Percentiles rank a stretch among this genome's conserved stretches.
These are phyloP conservation scores for Babyrousa celebensis DNA, from an alignment of 2,797 vertebrate species.

Conservation along the genomic window DNA sequence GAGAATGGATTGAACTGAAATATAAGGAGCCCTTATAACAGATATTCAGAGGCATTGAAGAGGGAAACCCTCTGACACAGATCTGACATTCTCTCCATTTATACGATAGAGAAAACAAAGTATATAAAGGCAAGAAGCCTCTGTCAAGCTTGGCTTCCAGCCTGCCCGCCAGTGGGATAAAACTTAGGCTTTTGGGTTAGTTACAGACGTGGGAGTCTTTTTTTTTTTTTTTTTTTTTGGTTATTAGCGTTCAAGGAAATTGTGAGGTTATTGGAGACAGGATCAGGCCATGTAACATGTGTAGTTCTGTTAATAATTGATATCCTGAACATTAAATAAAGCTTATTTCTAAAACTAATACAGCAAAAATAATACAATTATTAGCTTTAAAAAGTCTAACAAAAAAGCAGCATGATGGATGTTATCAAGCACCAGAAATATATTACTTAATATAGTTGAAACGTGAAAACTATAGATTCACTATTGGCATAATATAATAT, in stretches of 20 bases:
- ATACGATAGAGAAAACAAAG: conserved; percentile 80
- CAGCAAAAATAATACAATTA: background rate
- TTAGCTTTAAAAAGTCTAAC: background rate
- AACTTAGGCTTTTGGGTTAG: conserved; percentile 55
- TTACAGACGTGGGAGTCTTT: background rate
- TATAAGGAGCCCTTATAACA: conserved; percentile 66
- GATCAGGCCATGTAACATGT: background rate
- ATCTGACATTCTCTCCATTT: conserved; percentile 78
- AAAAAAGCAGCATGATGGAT: background rate
- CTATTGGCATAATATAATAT: background rate
- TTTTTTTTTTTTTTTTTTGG: background rate
- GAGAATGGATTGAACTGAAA: conserved; percentile 83
- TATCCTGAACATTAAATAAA: conserved; percentile 61
- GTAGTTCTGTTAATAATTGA: conserved; percentile 51
- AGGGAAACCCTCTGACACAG: conserved; percentile 76
- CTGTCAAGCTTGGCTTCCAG: conserved; percentile 60
- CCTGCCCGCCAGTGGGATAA: conserved; percentile 41
- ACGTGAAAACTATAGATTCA: conserved; percentile 2
- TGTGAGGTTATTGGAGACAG: conserved; percentile 43
- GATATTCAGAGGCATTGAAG: conserved; percentile 80
- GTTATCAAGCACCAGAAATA: conserved; percentile 20
- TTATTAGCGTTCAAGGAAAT: conserved; percentile 58
- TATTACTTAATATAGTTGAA: conserved; percentile 20
- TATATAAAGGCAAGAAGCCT: conserved; percentile 57
- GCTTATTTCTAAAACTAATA: conserved; percentile 40